Evolutionary conservation across 2,888 invertebrate species (phyloP), one percentile per base, ranked within the genome.

Genomic region (Exephanes ischioxanthus): DNA sequence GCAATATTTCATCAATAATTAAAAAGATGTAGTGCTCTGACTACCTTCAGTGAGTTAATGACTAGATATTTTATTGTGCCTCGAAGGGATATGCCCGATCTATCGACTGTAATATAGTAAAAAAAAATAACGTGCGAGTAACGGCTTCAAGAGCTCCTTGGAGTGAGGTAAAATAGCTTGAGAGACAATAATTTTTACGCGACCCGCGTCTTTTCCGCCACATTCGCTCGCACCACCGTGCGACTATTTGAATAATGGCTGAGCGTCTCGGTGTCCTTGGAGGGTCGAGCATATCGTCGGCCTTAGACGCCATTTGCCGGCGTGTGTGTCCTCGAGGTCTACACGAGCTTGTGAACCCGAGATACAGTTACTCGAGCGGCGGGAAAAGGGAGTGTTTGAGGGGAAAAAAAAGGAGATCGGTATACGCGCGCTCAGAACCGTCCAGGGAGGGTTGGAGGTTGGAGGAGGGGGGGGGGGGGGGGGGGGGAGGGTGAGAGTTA

Each of bases 171-270:
- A 58, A 3, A 19, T 66, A 61, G 22, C 68, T 63, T 11, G 22
- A 16, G 37, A 45, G 68, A 45, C 16, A 19, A 68, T 11, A 45
- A 68, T 68, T 67, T 71, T 45, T 37, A 41, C 4, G 22, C 9
- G 22, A 51, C 33, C 30, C 55, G 14, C 53, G 37, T 73, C 41
- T 58, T 4, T 55, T 72, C 37, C 30, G 33, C 70, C 63, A 41
- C 51, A 61, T 16, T 45, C 26, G 30, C 30, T 45, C 51, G 26
- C n/a, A 61, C 53, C 16, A 48, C 53, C 19, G 53, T 45, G 45
- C 33, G 72, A 37, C 48, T 58, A 66, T 83, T 67, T 77, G 66
- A 83, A 83, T 77, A 82, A 77, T 41, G 76, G 51, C 45, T 16
- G 53, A 71, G 53, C 33, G 77, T 66, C 67, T 11, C 53, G 19